Base-by-base conservation (phyloP, 2,797 vertebrate genomes). In the Poeciliopsis turneri region DNA sequence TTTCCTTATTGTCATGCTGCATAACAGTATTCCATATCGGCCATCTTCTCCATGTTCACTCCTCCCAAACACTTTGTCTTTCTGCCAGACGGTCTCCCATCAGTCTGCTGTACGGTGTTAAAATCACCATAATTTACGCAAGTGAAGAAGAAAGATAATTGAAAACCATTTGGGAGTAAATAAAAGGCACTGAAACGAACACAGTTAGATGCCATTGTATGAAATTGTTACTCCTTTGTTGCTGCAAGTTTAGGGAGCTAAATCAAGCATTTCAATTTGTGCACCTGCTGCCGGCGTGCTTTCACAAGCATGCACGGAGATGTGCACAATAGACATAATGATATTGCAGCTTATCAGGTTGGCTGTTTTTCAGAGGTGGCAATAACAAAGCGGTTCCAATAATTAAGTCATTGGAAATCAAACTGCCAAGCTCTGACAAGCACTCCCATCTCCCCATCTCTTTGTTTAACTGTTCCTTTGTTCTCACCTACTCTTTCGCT, bases 111-210 rank as follows among this genome's bases (percentile, higher is more conserved):
- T 71, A 25, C 15, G 73, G 53, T 43, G 74, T 84, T 83, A 74
- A 84, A 88, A 77, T 84, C 73, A 71, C 85, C 84, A 83, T 86
- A 89, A 91, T 90, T 83, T 84, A 82, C 9, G 77, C 87, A 30
- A 87, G 84, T 68, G 82, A 87, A 88, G 81, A 90, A 87, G 75
- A 87, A 90, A 88, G 88, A 90, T 93, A 87, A 93, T 91, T 92
- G 85, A 82, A 92, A 92, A 89, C 85, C 90, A 91, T 86, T 16
- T 51, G 82, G 78, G 74, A 86, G 86, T 87, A 88, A 89, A 88
- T 88, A 84, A 90, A 92, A 90, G 41, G 82, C 86, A 81, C 45
- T 33, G 86, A 77, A 79, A 86, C 80, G 59, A 84, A 76, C 12
- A 23, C 11, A 69, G 73, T 78, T 43, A 68, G 72, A 87, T 46